phyloP scores from a whole-genome alignment of 1,140 invertebrate species.

The Drosophila ercepeae region DNA sequence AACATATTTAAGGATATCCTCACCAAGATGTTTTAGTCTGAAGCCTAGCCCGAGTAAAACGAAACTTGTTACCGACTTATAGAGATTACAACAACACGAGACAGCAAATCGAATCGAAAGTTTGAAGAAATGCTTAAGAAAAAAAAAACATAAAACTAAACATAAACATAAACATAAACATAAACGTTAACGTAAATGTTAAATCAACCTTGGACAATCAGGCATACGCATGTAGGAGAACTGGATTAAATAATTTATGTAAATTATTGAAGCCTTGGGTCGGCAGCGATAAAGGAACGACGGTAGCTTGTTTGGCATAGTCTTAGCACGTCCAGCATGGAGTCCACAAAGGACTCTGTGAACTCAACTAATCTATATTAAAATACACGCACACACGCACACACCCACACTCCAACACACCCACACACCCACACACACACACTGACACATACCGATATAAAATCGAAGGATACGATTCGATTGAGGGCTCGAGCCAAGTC shows the following conservation, averaged over 20 bases:
- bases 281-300: conserved; percentile 5
- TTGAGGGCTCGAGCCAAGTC: conserved; percentile 39
- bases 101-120: conserved; percentile 33
- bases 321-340: conserved; percentile 54
- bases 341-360: conserved; percentile 26
- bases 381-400: conserved; percentile 2
- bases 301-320: conserved; percentile 47
- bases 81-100: conserved; percentile 15
- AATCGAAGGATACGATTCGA: conserved; percentile 28
- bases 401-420: no score
- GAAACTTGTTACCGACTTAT: conserved; percentile 28
- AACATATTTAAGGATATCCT: conserved; percentile 44
- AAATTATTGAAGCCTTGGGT: conserved; percentile 51
- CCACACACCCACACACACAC: conserved; percentile 2
- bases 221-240: conserved; percentile 64
- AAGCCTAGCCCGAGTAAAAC: conserved; percentile 47
- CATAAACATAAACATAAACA: conserved; percentile 24
- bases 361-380: conserved; percentile 36
- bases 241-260: conserved; percentile 51
- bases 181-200: conserved; percentile 30
- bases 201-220: conserved; percentile 76
- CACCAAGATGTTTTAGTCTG: conserved; percentile 58
- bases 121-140: conserved; percentile 11
- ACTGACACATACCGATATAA: no score
- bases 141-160: conserved; percentile 21